phyloP scores from a whole-genome alignment of 2,888 invertebrate genomes.

The Gari tellinella region DNA sequence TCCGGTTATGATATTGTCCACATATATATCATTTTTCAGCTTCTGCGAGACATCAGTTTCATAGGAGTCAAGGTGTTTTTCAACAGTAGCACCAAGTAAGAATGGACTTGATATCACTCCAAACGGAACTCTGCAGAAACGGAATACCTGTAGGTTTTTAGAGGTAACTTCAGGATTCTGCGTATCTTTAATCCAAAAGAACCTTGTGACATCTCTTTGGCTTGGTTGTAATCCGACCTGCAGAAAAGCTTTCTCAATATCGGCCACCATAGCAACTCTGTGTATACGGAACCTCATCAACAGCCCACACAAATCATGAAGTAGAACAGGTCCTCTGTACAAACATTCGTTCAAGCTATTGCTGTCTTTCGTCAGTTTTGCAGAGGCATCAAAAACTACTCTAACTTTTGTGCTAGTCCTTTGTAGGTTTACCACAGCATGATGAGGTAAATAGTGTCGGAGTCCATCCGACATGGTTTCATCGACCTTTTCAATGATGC shows the following conservation, averaged over 20 bases:
- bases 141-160: constrained; percentile 7
- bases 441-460: constrained; percentile 21
- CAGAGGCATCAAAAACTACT: constrained; percentile 24
- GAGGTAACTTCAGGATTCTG: not conserved
- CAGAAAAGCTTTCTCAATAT: too few relatives aligned
- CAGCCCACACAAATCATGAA: constrained; percentile 30
- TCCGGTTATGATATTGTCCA: constrained; percentile 37
- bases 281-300: constrained; percentile 23
- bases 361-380: constrained; percentile 15
- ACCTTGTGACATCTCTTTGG: constrained; percentile 22
- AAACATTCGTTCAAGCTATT: constrained; percentile 21
- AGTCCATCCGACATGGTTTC: not conserved
- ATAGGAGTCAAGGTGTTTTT: constrained; percentile 27
- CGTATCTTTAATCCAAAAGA: constrained; percentile 25
- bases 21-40: constrained; percentile 32
- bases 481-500: constrained; percentile 26
- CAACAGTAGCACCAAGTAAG: constrained; percentile 30
- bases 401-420: constrained; percentile 19
- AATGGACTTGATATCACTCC: constrained; percentile 30
- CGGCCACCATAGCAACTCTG: constrained; percentile 11
- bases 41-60: constrained; percentile 8
- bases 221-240: constrained; percentile 6
- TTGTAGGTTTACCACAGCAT: constrained; percentile 16
- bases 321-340: constrained; percentile 22
- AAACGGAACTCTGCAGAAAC: constrained; percentile 15